Conservation (phyloP, 1,140 invertebrate genomes). For the Eupristina koningsbergeri region DNA sequence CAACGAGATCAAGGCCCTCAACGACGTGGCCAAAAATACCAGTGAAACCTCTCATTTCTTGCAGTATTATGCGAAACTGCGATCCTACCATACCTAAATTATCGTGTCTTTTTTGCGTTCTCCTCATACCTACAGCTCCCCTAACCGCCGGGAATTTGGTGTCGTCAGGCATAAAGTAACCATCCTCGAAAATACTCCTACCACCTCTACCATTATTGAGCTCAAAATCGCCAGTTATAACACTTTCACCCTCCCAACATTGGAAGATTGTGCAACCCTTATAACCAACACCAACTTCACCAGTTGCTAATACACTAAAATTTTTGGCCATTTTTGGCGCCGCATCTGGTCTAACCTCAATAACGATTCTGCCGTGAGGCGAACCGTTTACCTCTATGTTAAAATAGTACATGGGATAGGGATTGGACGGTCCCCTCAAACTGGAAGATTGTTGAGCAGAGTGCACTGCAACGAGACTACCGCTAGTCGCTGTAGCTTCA, state of each 20-base stretch:
- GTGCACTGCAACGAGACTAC: slow-evolving; percentile 68
- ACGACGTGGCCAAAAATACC: slow-evolving; percentile 88
- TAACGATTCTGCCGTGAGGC: slow-evolving; percentile 82
- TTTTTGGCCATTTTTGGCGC: slow-evolving; percentile 94
- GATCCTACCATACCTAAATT: slow-evolving; percentile 87
- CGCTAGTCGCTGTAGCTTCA: slow-evolving; percentile 59
- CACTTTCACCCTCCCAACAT: slow-evolving; percentile 86
- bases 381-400: slow-evolving; percentile 83
- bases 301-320: slow-evolving; percentile 85
- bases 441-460: slow-evolving; percentile 70
- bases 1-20: slow-evolving; percentile 85
- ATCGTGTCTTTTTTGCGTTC: slow-evolving; percentile 86
- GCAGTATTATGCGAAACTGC: slow-evolving; percentile 86
- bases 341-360: slow-evolving; percentile 87
- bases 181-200: slow-evolving; percentile 83
- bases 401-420: slow-evolving; percentile 83
- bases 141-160: slow-evolving; percentile 83
- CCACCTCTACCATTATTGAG: slow-evolving; percentile 86
- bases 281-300: slow-evolving; percentile 85
- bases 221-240: slow-evolving; percentile 87
- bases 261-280: slow-evolving; percentile 86
- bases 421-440: slow-evolving; percentile 68
- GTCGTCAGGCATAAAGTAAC: slow-evolving; percentile 87
- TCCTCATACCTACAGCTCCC: slow-evolving; percentile 86
- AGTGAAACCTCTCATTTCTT: slow-evolving; percentile 87